Evolutionary conservation across 2,113 vertebrate species (phyloP), one percentile per base, ranked within the genome.

Genomic region (Nicator chloris): DNA sequence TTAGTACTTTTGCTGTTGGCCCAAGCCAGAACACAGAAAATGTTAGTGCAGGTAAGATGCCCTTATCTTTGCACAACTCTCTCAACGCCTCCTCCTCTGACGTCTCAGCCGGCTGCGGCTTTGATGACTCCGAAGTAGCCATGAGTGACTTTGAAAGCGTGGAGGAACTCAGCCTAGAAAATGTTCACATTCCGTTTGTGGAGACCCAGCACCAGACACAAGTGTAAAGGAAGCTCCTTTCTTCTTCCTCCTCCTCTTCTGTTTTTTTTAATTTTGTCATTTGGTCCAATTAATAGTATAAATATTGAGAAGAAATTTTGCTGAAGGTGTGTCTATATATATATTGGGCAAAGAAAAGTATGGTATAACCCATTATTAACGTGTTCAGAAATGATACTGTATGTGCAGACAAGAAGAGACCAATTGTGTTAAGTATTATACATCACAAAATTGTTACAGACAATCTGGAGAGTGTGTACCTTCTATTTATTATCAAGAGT

Each of bases 151-250:
- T 98, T 69, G 99, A 99, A 95, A 99, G 99, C 5, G 94, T 98
- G 85, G 99, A 98, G 6, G 98, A 99, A 87, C 97, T 98, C 80
- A 98, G 97, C 80, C 96, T 98, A 56, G 93, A 98, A 92, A 96
- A 97, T 63, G 88, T 98, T 90, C 98, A 97, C 97, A 95, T 98
- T 92, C 98, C 98, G 59, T 98, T 98, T 64, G 66, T 97, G 70
- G 98, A 98, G 97, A 97, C 98, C 26, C 98, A 99, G 97, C 99
- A 99, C 87, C 99, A 99, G 97, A 99, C 99, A 33, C 98, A 99
- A 95, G 99, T 99, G 88, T 99, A 83, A 90, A 90, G 64, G 66
- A 86, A 64, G 17, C 27, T 35, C 47, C 68, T 49, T 79, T 76
- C 53, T 76, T 91, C 49, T 66, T 77, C 39, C 16, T 63, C 27